A percentile compares a stretch with the other conserved stretches of the same genome.
Conservation (phyloP, 2,888 invertebrate species). For the Acanthosepion lycidas region DNA sequence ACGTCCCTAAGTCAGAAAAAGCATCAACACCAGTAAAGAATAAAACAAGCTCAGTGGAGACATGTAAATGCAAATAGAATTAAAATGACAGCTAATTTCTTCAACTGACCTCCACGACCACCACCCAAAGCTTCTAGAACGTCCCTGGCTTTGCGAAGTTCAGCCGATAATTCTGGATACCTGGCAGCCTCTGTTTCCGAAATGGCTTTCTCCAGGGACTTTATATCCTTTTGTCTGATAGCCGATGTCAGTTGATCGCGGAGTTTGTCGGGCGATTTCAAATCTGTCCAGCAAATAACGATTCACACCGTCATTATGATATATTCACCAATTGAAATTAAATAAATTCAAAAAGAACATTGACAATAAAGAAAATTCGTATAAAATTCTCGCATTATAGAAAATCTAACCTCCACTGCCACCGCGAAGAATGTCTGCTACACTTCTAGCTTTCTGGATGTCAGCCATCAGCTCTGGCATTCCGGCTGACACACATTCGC, state of each 20-base stretch:
- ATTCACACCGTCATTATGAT: neutral
- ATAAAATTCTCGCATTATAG: neutral
- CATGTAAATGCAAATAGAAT: too few species aligned
- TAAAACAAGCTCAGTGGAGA: too few species aligned
- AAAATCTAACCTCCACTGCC: neutral
- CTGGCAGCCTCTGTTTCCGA: neutral
- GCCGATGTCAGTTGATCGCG: conserved; percentile 35
- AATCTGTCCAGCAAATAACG: neutral
- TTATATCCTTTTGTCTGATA: conserved; percentile 35
- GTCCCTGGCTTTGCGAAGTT: conserved; percentile 34
- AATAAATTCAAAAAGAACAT: neutral
- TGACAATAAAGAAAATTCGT: neutral
- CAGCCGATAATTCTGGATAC: conserved; percentile 34
- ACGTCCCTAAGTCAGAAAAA: neutral
- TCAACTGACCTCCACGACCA: conserved; percentile 38
- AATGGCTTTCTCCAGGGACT: neutral
- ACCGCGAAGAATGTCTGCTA: neutral
- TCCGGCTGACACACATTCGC: neutral
- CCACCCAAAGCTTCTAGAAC: neutral
- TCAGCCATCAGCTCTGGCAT: neutral
- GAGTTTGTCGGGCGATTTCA: neutral
- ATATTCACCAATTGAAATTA: neutral
- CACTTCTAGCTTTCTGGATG: neutral
- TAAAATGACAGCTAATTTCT: too few species aligned
- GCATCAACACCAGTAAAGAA: too few species aligned